phyloP scores from a whole-genome alignment of 2,797 vertebrate genomes.

The Sorex maritimensis region DNA sequence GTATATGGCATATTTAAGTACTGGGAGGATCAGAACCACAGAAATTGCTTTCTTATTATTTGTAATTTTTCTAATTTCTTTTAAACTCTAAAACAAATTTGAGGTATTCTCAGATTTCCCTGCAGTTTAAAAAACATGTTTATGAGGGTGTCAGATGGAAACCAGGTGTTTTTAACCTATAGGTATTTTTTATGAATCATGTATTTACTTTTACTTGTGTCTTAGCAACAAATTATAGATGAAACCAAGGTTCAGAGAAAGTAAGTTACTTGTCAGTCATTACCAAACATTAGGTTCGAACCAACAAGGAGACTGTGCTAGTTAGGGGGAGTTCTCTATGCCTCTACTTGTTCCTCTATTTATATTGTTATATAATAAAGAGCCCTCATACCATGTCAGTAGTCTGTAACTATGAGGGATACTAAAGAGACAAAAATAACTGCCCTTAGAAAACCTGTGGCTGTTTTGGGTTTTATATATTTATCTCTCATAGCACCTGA shows the following conservation, averaged over 20 bases:
- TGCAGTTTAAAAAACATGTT: conserved; percentile 32
- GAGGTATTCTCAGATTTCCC: conserved; percentile 54
- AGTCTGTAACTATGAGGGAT: background rate
- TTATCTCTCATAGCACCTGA: conserved; percentile 13
- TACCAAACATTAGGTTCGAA: conserved; percentile 2
- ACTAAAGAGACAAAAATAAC: background rate
- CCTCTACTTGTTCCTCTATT: too few relatives aligned
- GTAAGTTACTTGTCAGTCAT: conserved; percentile 16
- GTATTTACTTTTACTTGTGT: conserved; percentile 39
- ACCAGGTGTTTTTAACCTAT: conserved; percentile 38
- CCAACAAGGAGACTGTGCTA: background rate
- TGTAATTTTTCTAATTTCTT: background rate
- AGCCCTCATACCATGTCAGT: background rate
- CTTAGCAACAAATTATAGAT: conserved; percentile 60
- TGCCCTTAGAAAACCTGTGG: background rate
- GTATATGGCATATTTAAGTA: conserved; percentile 39
- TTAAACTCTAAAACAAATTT: conserved; percentile 29
- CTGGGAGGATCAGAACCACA: background rate
- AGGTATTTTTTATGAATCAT: conserved; percentile 52
- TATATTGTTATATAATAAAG: background rate
- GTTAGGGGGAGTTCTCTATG: background rate
- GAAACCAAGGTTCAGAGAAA: background rate
- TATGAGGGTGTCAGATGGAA: conserved; percentile 36
- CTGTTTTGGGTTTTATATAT: conserved; percentile 49
- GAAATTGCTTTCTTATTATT: conserved; percentile 45